Evolutionary conservation across 2,797 vertebrate genomes (phyloP).

Genomic region (Lepus oiostolus): DNA sequence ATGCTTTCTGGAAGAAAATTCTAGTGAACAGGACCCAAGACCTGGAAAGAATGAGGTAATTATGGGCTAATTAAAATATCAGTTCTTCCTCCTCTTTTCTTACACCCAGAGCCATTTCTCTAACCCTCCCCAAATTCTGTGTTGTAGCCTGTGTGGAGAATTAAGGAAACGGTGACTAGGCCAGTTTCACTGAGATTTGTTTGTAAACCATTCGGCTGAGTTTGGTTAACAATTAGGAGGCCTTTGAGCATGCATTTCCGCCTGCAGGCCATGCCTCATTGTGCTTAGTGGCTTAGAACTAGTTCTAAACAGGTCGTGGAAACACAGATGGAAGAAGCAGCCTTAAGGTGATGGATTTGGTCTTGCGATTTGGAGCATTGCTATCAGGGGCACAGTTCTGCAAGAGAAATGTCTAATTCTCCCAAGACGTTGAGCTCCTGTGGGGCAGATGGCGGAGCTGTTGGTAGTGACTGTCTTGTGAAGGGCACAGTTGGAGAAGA

Average conservation of each 20-base stretch:
- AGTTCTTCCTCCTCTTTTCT: background rate
- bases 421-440: background rate
- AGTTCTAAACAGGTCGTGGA: background rate
- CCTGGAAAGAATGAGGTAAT: conserved; percentile 87
- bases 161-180: background rate
- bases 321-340: background rate
- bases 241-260: background rate
- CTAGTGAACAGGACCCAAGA: conserved; percentile 83
- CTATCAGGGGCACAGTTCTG: background rate
- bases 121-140: background rate
- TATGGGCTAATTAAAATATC: background rate
- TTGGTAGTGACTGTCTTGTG: background rate
- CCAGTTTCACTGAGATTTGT: background rate
- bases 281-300: background rate
- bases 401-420: background rate
- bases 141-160: background rate
- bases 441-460: background rate
- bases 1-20: conserved; percentile 92
- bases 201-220: background rate
- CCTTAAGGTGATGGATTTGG: background rate
- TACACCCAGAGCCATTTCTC: background rate
- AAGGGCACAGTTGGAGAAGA: background rate
- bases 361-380: background rate
- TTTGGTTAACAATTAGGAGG: background rate
- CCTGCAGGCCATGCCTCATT: accelerated